Percentiles rank a stretch among this genome's conserved stretches.
Evolutionary conservation across 2,888 invertebrate species (phyloP).

Genomic region (Trissoscelio sp.): DNA sequence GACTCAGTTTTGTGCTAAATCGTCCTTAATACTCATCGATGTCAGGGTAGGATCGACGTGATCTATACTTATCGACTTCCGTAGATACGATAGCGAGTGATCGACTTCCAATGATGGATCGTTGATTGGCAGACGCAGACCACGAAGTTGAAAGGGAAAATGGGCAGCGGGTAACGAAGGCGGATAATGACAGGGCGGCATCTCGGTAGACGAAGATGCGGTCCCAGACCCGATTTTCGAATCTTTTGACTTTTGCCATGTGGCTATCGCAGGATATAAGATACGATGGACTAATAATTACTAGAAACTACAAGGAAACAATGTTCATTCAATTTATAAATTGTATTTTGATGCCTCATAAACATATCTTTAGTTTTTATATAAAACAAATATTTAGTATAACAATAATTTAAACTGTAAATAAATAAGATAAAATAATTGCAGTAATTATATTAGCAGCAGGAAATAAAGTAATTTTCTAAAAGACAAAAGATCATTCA

Average conservation of each 20-base stretch:
- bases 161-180: conserved; percentile 80
- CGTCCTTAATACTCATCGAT: conserved; percentile 72
- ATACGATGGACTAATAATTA: conserved; percentile 82
- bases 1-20: conserved; percentile 71
- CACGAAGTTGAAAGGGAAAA: conserved; percentile 81
- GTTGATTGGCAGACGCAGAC: conserved; percentile 81
- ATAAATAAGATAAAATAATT: too few relatives aligned
- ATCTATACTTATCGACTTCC: conserved; percentile 80
- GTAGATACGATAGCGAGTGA: conserved; percentile 74
- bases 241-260: conserved; percentile 78
- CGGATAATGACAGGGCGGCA: conserved; percentile 83
- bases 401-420: too few relatives aligned
- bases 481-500: too few relatives aligned
- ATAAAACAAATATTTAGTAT: too few relatives aligned
- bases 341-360: too few relatives aligned
- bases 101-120: conserved; percentile 81
- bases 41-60: conserved; percentile 72
- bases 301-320: conserved; percentile 71
- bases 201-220: conserved; percentile 74
- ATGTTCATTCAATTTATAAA: conserved; percentile 41
- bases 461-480: too few relatives aligned
- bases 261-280: conserved; percentile 81
- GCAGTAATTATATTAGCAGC: too few relatives aligned
- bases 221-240: conserved; percentile 70
- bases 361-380: too few relatives aligned